Evolutionary conservation across 2,888 invertebrate species (phyloP).

Genomic region (Dorcus hopei): DNA sequence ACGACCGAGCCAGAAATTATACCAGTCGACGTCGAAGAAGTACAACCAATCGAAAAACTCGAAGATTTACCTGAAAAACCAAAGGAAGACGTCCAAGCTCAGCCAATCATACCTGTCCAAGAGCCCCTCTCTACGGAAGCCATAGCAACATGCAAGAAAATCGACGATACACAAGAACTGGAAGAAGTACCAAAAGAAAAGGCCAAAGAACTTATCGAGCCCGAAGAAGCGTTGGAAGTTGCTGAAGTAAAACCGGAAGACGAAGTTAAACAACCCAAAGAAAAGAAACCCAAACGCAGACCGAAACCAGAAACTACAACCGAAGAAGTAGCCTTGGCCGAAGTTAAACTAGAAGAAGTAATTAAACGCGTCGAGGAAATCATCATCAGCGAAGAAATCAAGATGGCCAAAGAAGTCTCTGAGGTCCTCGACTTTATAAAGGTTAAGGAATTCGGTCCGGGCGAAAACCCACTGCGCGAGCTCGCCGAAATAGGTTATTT

Average conservation of each 20-base stretch:
- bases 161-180: slow-evolving; percentile 53
- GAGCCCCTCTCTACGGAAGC: slow-evolving; percentile 61
- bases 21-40: slow-evolving; percentile 52
- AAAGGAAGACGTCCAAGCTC: slow-evolving; percentile 50
- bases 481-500: slow-evolving; percentile 79
- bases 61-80: slow-evolving; percentile 54
- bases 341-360: slow-evolving; percentile 54
- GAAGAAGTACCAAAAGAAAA: slow-evolving; percentile 48
- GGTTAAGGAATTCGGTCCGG: slow-evolving; percentile 76
- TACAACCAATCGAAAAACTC: slow-evolving; percentile 53
- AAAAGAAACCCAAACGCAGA: slow-evolving; percentile 39
- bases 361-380: slow-evolving; percentile 58
- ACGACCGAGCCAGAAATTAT: slow-evolving; percentile 49
- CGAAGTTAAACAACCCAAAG: slow-evolving; percentile 45
- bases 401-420: slow-evolving; percentile 71
- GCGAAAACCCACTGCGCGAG: slow-evolving; percentile 75
- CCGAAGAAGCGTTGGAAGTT: slow-evolving; percentile 58
- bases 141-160: slow-evolving; percentile 61
- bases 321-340: slow-evolving; percentile 48
- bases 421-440: slow-evolving; percentile 71
- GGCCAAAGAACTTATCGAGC: slow-evolving; percentile 53
- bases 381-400: slow-evolving; percentile 55
- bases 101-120: slow-evolving; percentile 55
- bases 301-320: slow-evolving; percentile 40
- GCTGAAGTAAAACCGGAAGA: slow-evolving; percentile 59